These are phyloP conservation scores for Deroplatys truncata DNA, from an alignment of 2,888 invertebrate genomes.

Conservation along the genomic window DNA sequence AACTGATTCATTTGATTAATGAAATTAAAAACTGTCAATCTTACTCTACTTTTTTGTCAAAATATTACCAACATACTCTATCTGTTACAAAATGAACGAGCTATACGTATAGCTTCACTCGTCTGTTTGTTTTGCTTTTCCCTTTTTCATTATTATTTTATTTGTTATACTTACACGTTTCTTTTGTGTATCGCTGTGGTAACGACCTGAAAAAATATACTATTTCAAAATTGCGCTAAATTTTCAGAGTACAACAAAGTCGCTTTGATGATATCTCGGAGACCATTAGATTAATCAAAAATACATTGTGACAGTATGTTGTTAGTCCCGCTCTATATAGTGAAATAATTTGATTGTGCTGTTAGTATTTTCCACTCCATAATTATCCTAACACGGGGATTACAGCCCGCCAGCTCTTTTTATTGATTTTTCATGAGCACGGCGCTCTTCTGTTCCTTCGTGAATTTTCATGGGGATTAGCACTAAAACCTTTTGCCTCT, in stretches of 20 bases:
- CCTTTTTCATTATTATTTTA: too few species aligned
- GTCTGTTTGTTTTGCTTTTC: too few species aligned
- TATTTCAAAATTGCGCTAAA: neutral
- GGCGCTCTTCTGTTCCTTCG: too few species aligned
- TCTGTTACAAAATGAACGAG: too few species aligned
- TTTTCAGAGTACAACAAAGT: neutral
- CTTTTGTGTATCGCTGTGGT: too few species aligned
- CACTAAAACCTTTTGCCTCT: neutral
- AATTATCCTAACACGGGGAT: neutral
- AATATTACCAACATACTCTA: too few species aligned
- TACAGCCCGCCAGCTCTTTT: neutral
- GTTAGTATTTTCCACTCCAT: neutral
- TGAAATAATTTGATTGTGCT: neutral
- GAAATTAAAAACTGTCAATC: too few species aligned
- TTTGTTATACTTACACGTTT: too few species aligned
- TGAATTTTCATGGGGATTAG: neutral
- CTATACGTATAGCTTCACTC: too few species aligned
- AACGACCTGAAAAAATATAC: neutral
- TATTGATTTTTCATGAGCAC: neutral
- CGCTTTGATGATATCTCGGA: neutral
- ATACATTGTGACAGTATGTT: neutral
- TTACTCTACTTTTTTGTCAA: too few species aligned
- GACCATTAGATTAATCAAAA: neutral
- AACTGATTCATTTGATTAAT: too few species aligned
- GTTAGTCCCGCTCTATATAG: neutral